Conservation (phyloP, 2,888 invertebrate species). For the Ariolimax columbianus region DNA sequence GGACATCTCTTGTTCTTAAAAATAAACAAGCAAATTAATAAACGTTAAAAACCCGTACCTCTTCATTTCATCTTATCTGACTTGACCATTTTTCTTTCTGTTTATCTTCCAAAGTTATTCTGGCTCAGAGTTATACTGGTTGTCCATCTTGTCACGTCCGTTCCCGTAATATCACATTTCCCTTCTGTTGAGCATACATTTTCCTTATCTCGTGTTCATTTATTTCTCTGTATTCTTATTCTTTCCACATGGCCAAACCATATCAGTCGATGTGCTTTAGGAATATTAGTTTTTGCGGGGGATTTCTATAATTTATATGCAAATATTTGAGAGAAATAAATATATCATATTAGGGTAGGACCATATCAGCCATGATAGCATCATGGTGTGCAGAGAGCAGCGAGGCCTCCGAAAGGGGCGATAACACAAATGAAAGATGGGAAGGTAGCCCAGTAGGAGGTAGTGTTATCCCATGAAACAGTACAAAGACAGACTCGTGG, state of each 20-base stretch:
- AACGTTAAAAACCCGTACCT: no score
- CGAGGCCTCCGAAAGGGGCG: neutral
- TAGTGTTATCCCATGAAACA: neutral
- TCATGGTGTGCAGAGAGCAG: neutral
- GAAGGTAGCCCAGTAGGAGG: neutral
- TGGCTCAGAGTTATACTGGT: no score
- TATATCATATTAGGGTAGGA: neutral
- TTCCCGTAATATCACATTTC: no score
- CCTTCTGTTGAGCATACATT: neutral
- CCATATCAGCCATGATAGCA: neutral
- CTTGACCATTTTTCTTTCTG: no score
- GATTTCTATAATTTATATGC: neutral
- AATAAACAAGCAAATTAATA: no score
- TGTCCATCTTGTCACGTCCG: no score
- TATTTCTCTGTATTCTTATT: neutral
- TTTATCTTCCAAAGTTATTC: no score
- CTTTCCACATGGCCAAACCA: neutral
- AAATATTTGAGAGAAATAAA: neutral
- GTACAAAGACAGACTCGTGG: neutral
- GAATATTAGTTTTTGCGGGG: neutral
- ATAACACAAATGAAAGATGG: neutral
- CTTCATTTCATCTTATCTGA: no score
- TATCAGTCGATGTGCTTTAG: neutral
- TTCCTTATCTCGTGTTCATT: neutral
- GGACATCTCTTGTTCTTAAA: no score